These are phyloP conservation scores for Volucella zonaria DNA, from an alignment of 2,888 invertebrate species.

Conservation along the genomic window DNA sequence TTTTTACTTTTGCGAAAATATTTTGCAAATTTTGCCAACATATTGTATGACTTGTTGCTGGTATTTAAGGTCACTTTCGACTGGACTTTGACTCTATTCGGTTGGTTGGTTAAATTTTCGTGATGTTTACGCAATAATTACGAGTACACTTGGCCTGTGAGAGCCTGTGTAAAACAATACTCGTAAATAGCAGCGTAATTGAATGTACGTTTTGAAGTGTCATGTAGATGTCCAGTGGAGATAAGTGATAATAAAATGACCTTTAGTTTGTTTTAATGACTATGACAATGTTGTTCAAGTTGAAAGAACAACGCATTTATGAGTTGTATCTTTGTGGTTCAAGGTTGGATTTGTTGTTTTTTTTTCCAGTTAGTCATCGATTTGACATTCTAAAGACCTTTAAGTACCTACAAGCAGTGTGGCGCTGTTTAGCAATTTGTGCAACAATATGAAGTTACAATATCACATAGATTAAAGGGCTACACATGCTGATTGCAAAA, in stretches of 20 bases:
- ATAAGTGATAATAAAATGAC: slow-evolving; percentile 61
- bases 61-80: slow-evolving; percentile 54
- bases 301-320: slow-evolving; percentile 35
- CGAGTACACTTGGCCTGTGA: slow-evolving; percentile 25
- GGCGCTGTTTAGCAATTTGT: too few species aligned
- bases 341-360: slow-evolving; percentile 19
- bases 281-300: slow-evolving; percentile 22
- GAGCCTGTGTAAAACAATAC: slow-evolving; percentile 40
- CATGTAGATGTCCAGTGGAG: slow-evolving; percentile 51
- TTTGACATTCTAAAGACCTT: too few species aligned
- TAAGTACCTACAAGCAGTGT: too few species aligned
- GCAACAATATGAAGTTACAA: too few species aligned
- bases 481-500: too few species aligned
- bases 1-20: background rate
- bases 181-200: slow-evolving; percentile 28
- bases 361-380: background rate
- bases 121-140: slow-evolving; percentile 60
- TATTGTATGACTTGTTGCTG: slow-evolving; percentile 45
- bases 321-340: slow-evolving; percentile 16
- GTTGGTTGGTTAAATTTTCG: slow-evolving; percentile 52
- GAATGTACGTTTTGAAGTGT: slow-evolving; percentile 45
- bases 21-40: slow-evolving; percentile 1
- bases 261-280: slow-evolving; percentile 58
- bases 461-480: too few species aligned
- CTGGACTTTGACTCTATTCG: slow-evolving; percentile 45